Base-by-base conservation (phyloP, 1,140 invertebrate species). In the Nasonia longicornis region DNA sequence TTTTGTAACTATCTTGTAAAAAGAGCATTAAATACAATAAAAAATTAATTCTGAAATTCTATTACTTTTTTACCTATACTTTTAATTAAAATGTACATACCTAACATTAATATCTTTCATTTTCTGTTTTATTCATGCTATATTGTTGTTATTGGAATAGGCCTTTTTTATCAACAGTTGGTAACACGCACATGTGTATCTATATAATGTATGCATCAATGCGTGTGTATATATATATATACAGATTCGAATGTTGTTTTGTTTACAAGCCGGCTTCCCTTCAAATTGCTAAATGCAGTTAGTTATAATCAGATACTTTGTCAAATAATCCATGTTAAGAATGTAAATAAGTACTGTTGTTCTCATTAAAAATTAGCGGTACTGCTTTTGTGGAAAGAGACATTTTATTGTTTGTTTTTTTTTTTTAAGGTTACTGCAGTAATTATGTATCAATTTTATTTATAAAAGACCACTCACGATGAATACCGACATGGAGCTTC, bases 361-460 rank as follows among this genome's bases (percentile, higher is more conserved):
- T 4, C 31, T 35, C 31, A 35, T 35, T 35, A 6, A 35, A 26
- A 26, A 26, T 26, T 26, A 26, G 26, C 31, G 31, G 4, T 0
- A 35, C 31, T 35, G 31, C 4, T 35, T 35, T 35, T 35, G 31
- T 35, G 3, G 0, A 35, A 35, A 35, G 31, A 35, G 31, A 35
- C 31, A 6, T 35, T 71, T 71, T 42, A 7, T 71, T 42, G 0
- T 42, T 69, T 26, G 26, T 26, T 26, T 26, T 69, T 42, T 6
- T 42, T 20, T 71, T 71, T 71, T 71, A 7, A 71, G 70, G 70
- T 71, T 71, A 73, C 22, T 48, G 4, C 4, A 35, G 31, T 35
- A 35, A 3, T 35, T 35, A 35, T 35, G 31, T 35, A 35, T 35
- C 2, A 35, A 35, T 35, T 35, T 35, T 35, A 35, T 35, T 35